These are phyloP conservation scores for Staurois parvus DNA, from an alignment of 2,797 vertebrate genomes.

Conservation along the genomic window DNA sequence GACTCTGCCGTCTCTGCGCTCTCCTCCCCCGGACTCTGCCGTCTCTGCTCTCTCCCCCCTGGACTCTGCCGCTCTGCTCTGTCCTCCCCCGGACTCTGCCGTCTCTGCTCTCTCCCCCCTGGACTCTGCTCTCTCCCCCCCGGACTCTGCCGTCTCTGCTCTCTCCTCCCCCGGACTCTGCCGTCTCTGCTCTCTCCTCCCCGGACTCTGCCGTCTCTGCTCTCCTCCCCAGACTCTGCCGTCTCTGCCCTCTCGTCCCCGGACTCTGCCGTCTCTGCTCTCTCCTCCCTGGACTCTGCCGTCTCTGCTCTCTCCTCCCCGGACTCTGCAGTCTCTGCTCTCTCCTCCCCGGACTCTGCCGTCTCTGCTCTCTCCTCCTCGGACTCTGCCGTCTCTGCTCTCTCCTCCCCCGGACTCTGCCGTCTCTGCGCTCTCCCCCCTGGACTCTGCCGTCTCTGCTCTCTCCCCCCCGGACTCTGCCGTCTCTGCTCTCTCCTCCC, in stretches of 20 bases:
- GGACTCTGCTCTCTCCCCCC: too few species aligned
- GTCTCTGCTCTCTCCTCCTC: neutral
- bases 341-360: too few species aligned
- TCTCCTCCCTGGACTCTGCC: neutral
- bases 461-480: too few species aligned
- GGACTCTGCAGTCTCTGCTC: neutral
- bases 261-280: neutral
- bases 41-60: too few species aligned
- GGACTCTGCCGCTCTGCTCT: too few species aligned
- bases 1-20: neutral
- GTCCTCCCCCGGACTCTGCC: too few species aligned
- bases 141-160: too few species aligned
- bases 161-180: too few species aligned
- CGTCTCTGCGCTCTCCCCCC: neutral
- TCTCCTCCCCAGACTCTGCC: too few species aligned
- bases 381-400: neutral
- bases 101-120: too few species aligned
- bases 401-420: neutral
- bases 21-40: neutral
- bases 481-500: neutral
- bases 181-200: too few species aligned
- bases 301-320: neutral
- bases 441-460: neutral
- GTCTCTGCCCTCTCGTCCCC: neutral
- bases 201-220: too few species aligned